phyloP scores from a whole-genome alignment of 2,113 vertebrate genomes.

The Oenanthe melanoleuca region DNA sequence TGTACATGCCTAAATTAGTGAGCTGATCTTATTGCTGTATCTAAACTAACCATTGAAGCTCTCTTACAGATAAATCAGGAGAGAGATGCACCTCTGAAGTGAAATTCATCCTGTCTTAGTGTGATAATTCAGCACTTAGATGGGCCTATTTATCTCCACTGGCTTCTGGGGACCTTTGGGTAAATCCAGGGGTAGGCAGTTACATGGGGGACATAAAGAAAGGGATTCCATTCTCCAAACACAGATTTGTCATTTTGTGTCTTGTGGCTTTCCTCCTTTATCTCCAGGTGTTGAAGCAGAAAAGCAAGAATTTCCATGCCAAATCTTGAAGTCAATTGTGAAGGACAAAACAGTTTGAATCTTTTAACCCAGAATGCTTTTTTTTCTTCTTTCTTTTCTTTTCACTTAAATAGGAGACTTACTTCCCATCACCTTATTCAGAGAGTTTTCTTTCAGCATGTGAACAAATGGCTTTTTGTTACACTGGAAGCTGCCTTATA shows the following conservation, averaged over 20 bases:
- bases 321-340: not conserved
- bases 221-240: not conserved
- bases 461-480: not conserved
- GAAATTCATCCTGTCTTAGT: not conserved
- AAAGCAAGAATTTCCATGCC: not conserved
- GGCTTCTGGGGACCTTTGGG: not conserved
- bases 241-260: not conserved
- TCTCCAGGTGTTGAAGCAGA: not conserved
- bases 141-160: not conserved
- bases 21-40: not conserved
- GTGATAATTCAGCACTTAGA: not conserved
- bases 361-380: rapidly evolving
- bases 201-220: not conserved
- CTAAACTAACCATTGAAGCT: not conserved
- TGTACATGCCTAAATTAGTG: not conserved
- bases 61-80: not conserved
- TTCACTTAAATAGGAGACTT: not conserved
- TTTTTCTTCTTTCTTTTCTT: not conserved
- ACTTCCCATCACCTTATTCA: not conserved
- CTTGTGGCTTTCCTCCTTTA: not conserved
- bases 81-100: not conserved
- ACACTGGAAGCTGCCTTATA: not conserved
- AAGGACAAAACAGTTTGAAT: not conserved
- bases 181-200: not conserved
- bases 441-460: not conserved